A percentile compares a stretch with the other conserved stretches of the same genome.
Evolutionary conservation across 2,888 invertebrate genomes (phyloP).

Genomic region (Aphodius sticticus): DNA sequence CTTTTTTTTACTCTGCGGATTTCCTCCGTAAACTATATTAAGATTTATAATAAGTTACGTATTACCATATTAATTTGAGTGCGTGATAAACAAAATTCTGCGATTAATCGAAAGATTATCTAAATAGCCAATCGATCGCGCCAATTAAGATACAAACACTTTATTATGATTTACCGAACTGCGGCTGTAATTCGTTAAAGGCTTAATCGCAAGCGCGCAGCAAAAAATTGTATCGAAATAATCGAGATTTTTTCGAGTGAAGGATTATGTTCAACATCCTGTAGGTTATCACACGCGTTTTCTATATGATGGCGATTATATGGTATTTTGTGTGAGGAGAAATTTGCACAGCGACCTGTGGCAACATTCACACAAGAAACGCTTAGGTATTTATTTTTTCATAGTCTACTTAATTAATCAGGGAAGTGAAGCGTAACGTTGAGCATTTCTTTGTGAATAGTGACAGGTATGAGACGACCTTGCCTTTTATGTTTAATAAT

Average conservation of each 20-base stretch:
- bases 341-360: not conserved
- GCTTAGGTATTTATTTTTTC: not conserved
- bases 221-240: constrained; percentile 1
- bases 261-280: not conserved
- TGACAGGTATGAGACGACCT: not conserved
- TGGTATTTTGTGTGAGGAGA: not conserved
- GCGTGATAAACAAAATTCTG: constrained; percentile 8
- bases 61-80: constrained; percentile 22
- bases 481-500: not conserved
- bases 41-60: constrained; percentile 22
- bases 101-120: constrained; percentile 20
- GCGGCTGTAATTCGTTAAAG: constrained; percentile 12
- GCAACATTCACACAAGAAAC: constrained; percentile 4
- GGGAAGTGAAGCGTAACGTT: not conserved
- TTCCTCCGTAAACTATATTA: constrained; percentile 8
- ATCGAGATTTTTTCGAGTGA: not conserved
- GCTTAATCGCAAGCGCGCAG: constrained; percentile 9
- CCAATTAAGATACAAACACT: constrained; percentile 18
- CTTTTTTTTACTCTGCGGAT: not conserved
- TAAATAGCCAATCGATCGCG: constrained; percentile 6
- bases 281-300: not conserved
- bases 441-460: not conserved
- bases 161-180: constrained; percentile 13
- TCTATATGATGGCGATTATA: not conserved
- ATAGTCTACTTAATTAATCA: not conserved